Base-by-base conservation (phyloP, 1,140 invertebrate genomes). In the Druon quercuslanigerum region DNA sequence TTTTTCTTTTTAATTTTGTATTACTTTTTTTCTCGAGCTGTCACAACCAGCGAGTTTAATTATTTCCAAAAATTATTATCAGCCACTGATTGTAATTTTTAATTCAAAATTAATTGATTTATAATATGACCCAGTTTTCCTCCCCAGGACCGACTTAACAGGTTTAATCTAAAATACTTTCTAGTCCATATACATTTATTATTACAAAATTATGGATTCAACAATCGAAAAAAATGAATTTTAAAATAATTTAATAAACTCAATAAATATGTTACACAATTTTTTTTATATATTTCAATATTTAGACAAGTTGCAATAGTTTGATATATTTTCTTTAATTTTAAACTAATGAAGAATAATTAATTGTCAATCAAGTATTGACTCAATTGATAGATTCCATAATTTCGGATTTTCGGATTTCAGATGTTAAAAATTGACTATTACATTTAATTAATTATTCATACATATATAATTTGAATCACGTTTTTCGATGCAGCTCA, bases 201-300 rank as follows among this genome's bases (percentile, higher is more conserved):
- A 66, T 33, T 66, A 51, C 19, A 72, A 72, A 72, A 72, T 72
- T 72, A 51, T 72, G 40, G 46, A 51, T 72, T 13, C 50, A 72
- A 72, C 71, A 72, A 51, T 72, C 13, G 17, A n/a, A 50, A 72
- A 72, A 72, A 71, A 50, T 71, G 12, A 25, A 25, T 71, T 19
- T 66, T 9, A 25, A n/a, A 71, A 17, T 71, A 17, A 12, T 71
- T 16, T 20, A 71, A 71, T 50, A 51, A 54, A 5, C 14, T 40
- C n/a, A 33, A 66, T 66, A 66, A 66, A 66, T 66, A 66, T n/a
- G n/a, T 16, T 40, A 66, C 20, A 66, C 60, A 66, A 14, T 6
- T 66, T 66, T 66, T 66, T 66, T 8, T 60, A 66, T 25, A 66
- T 66, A 46, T 66, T 66, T 14, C 46, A 66, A 66, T 33, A 66